These are phyloP conservation scores for Spongilla lacustris DNA, from an alignment of 37 sponge, comb jelly and placozoan genomes.

Conservation along the genomic window DNA sequence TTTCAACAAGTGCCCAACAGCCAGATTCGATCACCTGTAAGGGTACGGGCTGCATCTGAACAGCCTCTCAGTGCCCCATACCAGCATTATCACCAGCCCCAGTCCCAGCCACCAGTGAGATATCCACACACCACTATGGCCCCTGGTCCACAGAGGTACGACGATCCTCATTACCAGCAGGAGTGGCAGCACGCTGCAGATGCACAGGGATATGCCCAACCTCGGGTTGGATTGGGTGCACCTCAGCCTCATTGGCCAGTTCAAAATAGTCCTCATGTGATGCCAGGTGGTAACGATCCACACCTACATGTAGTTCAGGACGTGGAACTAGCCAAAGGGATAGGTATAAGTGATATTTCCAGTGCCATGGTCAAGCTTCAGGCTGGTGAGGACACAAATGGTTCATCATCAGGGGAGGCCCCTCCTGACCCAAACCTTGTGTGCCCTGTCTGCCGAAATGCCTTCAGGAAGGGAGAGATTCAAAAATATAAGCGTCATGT, in stretches of 20 bases:
- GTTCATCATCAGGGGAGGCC: neutral
- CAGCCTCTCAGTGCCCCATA: neutral
- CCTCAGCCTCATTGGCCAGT: neutral
- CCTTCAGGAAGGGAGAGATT: conserved; percentile 50
- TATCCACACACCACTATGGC: neutral
- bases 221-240: neutral
- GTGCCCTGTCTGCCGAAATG: conserved; percentile 34
- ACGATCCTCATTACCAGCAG: neutral
- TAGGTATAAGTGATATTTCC: neutral
- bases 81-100: neutral
- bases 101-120: neutral
- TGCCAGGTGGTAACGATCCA: neutral
- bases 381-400: neutral
- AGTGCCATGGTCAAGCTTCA: neutral
- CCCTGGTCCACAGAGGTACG: neutral
- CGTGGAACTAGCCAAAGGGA: neutral
- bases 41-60: neutral
- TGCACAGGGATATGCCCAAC: neutral
- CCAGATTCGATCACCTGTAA: neutral
- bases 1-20: neutral
- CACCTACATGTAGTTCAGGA: too few relatives aligned
- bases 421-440: conserved; percentile 51
- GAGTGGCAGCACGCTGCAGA: neutral
- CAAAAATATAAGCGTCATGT: conserved; percentile 36
- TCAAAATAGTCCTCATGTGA: neutral